Evolutionary conservation across 37 sponge, comb jelly and placozoan species (phyloP), one percentile per base, ranked within the genome.

Genomic region (Spongilla lacustris): DNA sequence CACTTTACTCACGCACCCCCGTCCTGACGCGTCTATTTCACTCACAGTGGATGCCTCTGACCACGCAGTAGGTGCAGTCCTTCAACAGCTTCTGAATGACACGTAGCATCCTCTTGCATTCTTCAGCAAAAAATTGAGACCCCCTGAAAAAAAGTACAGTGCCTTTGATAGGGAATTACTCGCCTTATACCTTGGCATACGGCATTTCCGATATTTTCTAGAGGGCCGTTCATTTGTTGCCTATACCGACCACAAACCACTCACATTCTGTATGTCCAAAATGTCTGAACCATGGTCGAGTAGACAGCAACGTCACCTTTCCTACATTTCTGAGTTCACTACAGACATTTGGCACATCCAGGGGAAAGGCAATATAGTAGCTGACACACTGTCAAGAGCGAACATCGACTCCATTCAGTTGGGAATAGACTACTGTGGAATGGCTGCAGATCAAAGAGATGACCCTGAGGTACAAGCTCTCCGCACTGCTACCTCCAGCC

Each of bases 121-220:
- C 30, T 86, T 86, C 73, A 70, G 71, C 74, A 72, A 83, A n/a
- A 83, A 83, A 48, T 75, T 84, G 26, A 27, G 38, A 22, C 48
- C 79, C 26, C 78, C 48, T 25, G 86, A 77, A 78, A 85, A 23
- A 33, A 67, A 77, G 38, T 85, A 77, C 86, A 85, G 86, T 69
- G 86, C 86, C 36, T 85, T 85, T 34, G 86, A 85, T 71, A 70
- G 79, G 14, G 86, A 85, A 36, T 68, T 85, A 50, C 83, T 82
- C 9, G 83, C 67, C 25, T 34, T 77, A 12, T 85, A 85, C 71
- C 86, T 85, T 2, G 70, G 73, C 30, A 34, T 77, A 67, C 69
- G 71, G 48, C 78, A 85, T 67, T 85, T 85, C 71, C 50, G 86
- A 69, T 75, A 84, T 75, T 84, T 73, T 46, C 36, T 83, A 17